Percentiles rank a stretch among this genome's conserved stretches.
Conservation (phyloP, 1,140 invertebrate genomes). For the Magallana ariakensis region DNA sequence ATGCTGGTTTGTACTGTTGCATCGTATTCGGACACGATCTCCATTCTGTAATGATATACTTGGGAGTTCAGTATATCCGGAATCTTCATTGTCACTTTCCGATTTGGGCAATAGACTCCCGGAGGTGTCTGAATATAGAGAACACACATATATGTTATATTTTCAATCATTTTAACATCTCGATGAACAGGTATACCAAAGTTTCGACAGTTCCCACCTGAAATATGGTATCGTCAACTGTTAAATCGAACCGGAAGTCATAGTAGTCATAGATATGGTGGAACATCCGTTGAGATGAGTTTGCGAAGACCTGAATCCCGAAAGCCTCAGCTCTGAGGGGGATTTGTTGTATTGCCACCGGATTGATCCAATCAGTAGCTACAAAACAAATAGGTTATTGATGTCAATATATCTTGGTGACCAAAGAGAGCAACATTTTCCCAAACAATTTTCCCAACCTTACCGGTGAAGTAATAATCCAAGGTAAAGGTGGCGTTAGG, state of each 20-base stretch:
- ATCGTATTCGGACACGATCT: not conserved
- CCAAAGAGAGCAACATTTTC: not conserved
- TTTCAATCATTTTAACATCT: not conserved
- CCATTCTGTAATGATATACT: constrained; percentile 38
- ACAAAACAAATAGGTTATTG: not conserved
- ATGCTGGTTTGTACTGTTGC: constrained; percentile 37
- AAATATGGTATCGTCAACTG: constrained; percentile 53
- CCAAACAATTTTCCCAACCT: not conserved
- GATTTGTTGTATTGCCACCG: constrained; percentile 45
- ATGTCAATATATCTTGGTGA: not conserved
- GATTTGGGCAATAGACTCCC: constrained; percentile 54
- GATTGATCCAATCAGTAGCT: constrained; percentile 46
- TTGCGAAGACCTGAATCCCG: constrained; percentile 38
- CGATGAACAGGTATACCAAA: not conserved
- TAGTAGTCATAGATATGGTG: constrained; percentile 66
- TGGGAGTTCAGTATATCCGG: constrained; percentile 2
- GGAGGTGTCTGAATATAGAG: constrained; percentile 57
- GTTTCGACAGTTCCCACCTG: constrained; percentile 49
- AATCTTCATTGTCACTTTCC: constrained; percentile 40
- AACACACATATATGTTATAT: not conserved
- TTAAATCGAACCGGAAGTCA: constrained; percentile 56
- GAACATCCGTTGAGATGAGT: constrained; percentile 40
- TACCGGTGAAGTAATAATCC: constrained; percentile 71
- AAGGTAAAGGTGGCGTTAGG: constrained; percentile 63
- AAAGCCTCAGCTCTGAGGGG: constrained; percentile 59